Conservation (phyloP, 37 sponge, comb jelly and placozoan species). For the Ephydatia muelleri region DNA sequence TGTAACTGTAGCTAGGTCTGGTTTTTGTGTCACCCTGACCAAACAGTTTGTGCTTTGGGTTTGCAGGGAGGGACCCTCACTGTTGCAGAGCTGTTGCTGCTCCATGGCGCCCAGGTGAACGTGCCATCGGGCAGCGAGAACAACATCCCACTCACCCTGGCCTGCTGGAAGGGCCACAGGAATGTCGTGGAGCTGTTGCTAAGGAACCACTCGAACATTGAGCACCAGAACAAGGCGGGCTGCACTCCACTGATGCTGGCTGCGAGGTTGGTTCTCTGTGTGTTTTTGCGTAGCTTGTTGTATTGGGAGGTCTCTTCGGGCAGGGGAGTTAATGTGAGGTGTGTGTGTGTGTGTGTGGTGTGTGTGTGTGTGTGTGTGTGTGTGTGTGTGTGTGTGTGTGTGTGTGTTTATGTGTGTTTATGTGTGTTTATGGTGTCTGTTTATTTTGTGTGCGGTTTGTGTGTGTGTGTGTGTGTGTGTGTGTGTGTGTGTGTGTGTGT, state of each 20-base stretch:
- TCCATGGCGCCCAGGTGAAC: conserved; percentile 85
- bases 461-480: too few species aligned
- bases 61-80: conserved; percentile 85
- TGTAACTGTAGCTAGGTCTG: too few species aligned
- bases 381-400: too few species aligned
- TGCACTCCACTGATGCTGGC: conserved; percentile 99
- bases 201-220: conserved; percentile 82
- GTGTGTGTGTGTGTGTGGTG: conserved; percentile 23
- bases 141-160: conserved; percentile 96
- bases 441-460: too few species aligned
- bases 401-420: too few species aligned
- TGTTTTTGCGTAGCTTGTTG: neutral
- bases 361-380: conserved; percentile 31
- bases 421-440: too few species aligned
- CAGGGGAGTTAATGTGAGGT: too few species aligned
- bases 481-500: too few species aligned
- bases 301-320: too few species aligned
- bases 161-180: conserved; percentile 97
- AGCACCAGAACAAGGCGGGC: conserved; percentile 98
- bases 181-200: conserved; percentile 92
- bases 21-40: neutral
- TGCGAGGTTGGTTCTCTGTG: conserved; percentile 76
- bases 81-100: conserved; percentile 85
- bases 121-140: conserved; percentile 94
- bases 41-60: neutral